These are phyloP conservation scores for Theodoxus fluviatilis DNA, from an alignment of 2,888 invertebrate species.

Conservation along the genomic window DNA sequence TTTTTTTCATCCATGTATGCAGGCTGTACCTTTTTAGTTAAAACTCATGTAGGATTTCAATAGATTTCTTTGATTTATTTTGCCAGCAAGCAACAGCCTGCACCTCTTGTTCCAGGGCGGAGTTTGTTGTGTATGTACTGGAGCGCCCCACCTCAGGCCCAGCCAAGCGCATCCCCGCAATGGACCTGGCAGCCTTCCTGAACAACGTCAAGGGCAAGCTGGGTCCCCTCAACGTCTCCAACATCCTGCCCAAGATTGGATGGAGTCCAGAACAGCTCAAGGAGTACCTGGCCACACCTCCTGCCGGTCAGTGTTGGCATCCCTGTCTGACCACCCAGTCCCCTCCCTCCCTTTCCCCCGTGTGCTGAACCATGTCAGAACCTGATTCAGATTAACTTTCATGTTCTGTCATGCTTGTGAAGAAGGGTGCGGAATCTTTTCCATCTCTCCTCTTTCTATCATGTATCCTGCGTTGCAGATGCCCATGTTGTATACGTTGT, in stretches of 20 bases:
- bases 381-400: background rate
- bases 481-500: no score
- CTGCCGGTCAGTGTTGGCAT: slow-evolving; percentile 65
- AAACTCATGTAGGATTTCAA: no score
- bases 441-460: no score
- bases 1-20: no score
- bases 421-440: no score
- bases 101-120: slow-evolving; percentile 72
- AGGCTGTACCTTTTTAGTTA: no score
- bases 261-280: slow-evolving; percentile 73
- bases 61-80: no score
- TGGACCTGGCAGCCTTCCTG: slow-evolving; percentile 67
- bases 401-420: background rate
- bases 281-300: slow-evolving; percentile 89
- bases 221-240: slow-evolving; percentile 75
- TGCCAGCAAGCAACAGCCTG: no score
- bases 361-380: no score
- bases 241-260: slow-evolving; percentile 76
- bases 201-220: slow-evolving; percentile 73
- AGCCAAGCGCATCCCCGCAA: slow-evolving; percentile 62
- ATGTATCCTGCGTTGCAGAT: no score
- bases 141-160: slow-evolving; percentile 73
- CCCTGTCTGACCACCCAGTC: no score
- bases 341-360: no score
- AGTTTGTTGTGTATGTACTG: slow-evolving; percentile 78